Base-by-base conservation (phyloP, 2,797 vertebrate genomes). In the Gadopsis marmoratus region DNA sequence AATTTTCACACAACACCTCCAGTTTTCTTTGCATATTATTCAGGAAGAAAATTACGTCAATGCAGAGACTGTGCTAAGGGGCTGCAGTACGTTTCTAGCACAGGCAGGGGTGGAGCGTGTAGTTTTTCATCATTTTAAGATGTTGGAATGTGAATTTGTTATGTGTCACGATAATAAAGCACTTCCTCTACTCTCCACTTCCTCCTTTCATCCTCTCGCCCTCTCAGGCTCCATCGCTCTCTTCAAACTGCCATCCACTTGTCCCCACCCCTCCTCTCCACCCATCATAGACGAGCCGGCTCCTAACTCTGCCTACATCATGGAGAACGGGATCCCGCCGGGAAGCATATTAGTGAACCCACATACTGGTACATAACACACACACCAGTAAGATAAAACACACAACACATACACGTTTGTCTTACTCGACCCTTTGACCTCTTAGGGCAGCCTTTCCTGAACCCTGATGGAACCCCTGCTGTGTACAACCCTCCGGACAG, bases 301-400 rank as follows among this genome's bases (percentile, higher is more conserved):
- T 91, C 89, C 96, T 23, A 96, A 92, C 93, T 93, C 97, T 79
- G 93, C 95, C 91, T 98, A 97, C 88, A 96, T 97, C 81, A 91
- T 97, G 88, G 98, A 98, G 94, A 96, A 97, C 60, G 96, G 97
- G 63, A 99, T 99, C 88, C 97, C 97, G 0, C 98, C 97, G 0
- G 98, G 98, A 84, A 99, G 97, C 92, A 97, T 99, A 86, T 94
- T 99, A 53, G 92, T 99, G 78, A 99, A 98, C 90, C 98, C 98
- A 0, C 97, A 97, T 55, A 99, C 97, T 93, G 97, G 97, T 99
- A 86, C 9, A 78, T 77, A 37, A 66, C 55, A 69, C 81, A 53
- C 19, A 60, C 41, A 59, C 17, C 16, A 33, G 65, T 19, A 47
- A 68, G 11, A 62, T 51, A 60, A 56, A 61, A 91, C 10, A 71